phyloP scores from a whole-genome alignment of 2,113 vertebrate genomes.

The Tyrannus savana region DNA sequence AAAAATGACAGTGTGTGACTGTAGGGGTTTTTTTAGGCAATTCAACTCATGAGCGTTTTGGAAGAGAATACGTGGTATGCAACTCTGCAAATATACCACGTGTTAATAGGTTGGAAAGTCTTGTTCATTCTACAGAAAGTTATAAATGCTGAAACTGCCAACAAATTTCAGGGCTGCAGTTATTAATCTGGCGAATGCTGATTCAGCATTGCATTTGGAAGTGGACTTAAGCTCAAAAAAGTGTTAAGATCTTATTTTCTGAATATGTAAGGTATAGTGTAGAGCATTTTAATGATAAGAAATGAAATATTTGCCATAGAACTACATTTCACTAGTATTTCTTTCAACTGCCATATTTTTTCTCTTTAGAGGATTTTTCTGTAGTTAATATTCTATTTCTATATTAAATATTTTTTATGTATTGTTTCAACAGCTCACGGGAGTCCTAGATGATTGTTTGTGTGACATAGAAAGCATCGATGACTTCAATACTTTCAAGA shows the following conservation, averaged over 20 bases:
- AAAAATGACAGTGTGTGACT: neutral
- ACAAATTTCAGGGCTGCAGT: neutral
- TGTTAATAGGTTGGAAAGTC: neutral
- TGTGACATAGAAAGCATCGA: constrained; percentile 98
- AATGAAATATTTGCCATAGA: neutral
- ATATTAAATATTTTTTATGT: neutral
- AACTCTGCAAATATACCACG: neutral
- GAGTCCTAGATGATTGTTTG: constrained; percentile 95
- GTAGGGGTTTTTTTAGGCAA: neutral
- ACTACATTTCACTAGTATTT: neutral
- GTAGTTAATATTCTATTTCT: neutral
- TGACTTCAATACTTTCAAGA: constrained; percentile 95
- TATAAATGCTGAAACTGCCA: neutral
- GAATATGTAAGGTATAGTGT: neutral
- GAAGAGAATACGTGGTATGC: neutral
- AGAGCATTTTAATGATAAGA: neutral
- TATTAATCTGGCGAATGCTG: neutral
- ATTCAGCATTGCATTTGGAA: neutral
- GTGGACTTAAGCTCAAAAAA: neutral
- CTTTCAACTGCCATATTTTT: neutral
- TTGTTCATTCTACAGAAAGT: neutral
- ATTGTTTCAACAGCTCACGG: constrained; percentile 80
- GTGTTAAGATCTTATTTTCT: neutral
- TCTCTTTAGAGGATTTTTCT: neutral
- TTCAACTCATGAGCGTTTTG: neutral